Conservation (phyloP, 2,888 invertebrate species). For the Hydrotaea diabolus region DNA sequence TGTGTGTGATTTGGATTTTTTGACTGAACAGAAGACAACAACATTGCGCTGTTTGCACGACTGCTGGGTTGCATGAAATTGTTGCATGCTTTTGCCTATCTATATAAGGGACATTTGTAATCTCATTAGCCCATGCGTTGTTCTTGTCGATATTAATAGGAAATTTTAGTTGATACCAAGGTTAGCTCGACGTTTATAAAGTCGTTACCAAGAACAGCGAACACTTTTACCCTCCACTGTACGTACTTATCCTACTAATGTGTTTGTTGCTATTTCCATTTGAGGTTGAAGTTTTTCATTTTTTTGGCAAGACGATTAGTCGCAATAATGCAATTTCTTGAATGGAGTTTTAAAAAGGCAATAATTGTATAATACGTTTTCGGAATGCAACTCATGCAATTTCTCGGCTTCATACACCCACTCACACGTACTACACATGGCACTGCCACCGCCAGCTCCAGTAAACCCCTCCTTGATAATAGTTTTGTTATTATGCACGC, state of each 20-base stretch:
- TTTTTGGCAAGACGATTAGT: constrained; percentile 24
- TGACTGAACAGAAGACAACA: constrained; percentile 9
- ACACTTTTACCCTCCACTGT: neutral
- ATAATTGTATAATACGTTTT: constrained; percentile 12
- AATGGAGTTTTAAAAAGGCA: constrained; percentile 27
- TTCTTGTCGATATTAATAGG: too few relatives aligned
- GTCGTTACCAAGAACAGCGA: too few relatives aligned
- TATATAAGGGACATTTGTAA: too few relatives aligned
- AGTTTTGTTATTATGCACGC: neutral
- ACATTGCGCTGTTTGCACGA: constrained; percentile 18
- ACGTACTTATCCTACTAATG: neutral
- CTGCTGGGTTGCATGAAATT: constrained; percentile 5
- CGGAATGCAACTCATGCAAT: constrained; percentile 8
- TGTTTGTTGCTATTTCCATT: neutral
- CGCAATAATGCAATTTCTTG: constrained; percentile 12
- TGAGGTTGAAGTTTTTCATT: neutral
- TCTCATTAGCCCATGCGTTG: too few relatives aligned
- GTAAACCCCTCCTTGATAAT: neutral
- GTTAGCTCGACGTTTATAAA: too few relatives aligned
- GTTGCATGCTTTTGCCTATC: constrained; percentile 49
- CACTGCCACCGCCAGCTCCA: neutral
- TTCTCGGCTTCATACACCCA: neutral
- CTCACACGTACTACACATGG: neutral
- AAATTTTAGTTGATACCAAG: too few relatives aligned
- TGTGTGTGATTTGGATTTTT: constrained; percentile 13